Conservation (phyloP, 2,888 invertebrate genomes). For the Octonoba sinensis region DNA sequence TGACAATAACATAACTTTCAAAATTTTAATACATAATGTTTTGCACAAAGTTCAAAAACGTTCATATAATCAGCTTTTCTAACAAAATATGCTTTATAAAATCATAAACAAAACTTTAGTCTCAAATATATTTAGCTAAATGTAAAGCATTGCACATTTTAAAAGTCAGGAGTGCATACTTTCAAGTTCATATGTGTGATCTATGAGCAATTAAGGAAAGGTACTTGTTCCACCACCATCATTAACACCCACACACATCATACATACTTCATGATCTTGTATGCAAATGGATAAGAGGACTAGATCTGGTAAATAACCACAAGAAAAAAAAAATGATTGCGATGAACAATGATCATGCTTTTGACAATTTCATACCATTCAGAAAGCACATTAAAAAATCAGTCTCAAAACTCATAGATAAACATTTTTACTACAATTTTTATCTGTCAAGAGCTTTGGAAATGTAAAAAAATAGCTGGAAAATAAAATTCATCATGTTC, state of each 20-base stretch:
- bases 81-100: constrained; percentile 30
- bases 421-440: no score
- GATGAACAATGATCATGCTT: constrained; percentile 9
- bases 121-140: constrained; percentile 16
- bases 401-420: not conserved
- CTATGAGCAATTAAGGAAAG: constrained; percentile 12
- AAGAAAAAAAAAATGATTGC: constrained; percentile 5
- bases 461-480: no score
- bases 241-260: constrained; percentile 14
- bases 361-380: not conserved
- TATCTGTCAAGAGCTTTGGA: no score
- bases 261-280: not conserved
- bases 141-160: constrained; percentile 33
- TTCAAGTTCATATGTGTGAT: not conserved
- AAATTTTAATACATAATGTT: constrained; percentile 11
- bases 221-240: constrained; percentile 36
- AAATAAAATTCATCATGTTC: not conserved
- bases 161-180: constrained; percentile 14
- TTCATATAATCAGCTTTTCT: constrained; percentile 8
- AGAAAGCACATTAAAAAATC: not conserved
- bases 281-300: constrained; percentile 34
- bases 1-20: constrained; percentile 11
- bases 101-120: constrained; percentile 7
- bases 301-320: constrained; percentile 26
- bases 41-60: constrained; percentile 1